Base-by-base conservation (phyloP, 2,113 vertebrate genomes). In the Okapia johnstoni region DNA sequence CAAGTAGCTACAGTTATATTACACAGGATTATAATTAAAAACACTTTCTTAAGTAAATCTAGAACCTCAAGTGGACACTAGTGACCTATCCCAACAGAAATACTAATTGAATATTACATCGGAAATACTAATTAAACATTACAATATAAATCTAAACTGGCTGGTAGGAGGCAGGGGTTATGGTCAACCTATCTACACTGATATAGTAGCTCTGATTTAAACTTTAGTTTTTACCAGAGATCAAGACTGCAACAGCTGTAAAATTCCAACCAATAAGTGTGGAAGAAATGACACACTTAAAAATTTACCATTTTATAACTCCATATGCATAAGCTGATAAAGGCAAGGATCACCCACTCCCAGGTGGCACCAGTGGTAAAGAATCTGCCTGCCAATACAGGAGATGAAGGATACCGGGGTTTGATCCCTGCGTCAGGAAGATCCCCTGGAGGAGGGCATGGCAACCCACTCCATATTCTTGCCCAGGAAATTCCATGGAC, bases 11-110 rank as follows among this genome's bases (percentile, higher is more conserved):
- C 1, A 87, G 28, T 60, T 77, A 36, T 11, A 60, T 76, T 83
- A 81, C 4, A 60, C 15, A 83, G 36, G 92, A 94, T 79, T 63
- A 46, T 17, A 89, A 54, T 77, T 81, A 91, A 57, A 58, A 95
- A 57, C 17, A 92, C 15, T 93, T 93, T 92, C 77, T 85, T 92
- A 66, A 92, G n/a, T 94, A 95, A 95, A 89, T 19, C 55, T 77
- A 96, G 57, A 96, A 58, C 58, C 19, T 88, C 33, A 85, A 76
- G 28, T 26, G 6, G 36, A 87, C 10, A 80, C 57, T 46, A 87
- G 25, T 28, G 19, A 83, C 60, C 48, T n/a, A 55, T 36, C 55
- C 90, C 79, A 92, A 40, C 81, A 30, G 57, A 95, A 96, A 93
- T 52, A 60, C 23, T 66, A 90, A 54, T 54, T 93, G 91, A 43